Evolutionary conservation across 2,797 vertebrate genomes (phyloP).

Genomic region (Sebastes matsubarae): DNA sequence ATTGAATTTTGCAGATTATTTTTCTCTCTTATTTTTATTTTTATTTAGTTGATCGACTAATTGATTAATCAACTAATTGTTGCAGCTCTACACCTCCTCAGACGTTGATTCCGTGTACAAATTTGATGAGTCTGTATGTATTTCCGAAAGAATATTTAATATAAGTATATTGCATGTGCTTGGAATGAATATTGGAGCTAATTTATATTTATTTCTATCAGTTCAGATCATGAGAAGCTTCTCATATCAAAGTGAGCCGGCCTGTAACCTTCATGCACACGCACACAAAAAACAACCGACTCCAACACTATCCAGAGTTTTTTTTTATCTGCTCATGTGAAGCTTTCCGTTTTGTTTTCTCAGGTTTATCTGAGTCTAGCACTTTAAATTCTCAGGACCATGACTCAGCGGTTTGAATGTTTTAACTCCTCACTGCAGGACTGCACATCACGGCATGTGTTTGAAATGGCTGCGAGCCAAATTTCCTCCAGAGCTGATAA

Average conservation of each 20-base stretch:
- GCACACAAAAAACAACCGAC: neutral
- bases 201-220: neutral
- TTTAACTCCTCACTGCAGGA: neutral
- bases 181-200: neutral
- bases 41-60: neutral
- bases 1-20: neutral
- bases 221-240: neutral
- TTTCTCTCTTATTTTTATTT: neutral
- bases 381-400: conserved; percentile 25
- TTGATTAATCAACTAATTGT: neutral
- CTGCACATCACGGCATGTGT: neutral
- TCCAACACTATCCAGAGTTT: neutral
- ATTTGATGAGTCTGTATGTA: neutral
- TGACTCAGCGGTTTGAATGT: conserved; percentile 5
- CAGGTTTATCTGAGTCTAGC: conserved; percentile 15
- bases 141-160: neutral
- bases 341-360: conserved; percentile 3
- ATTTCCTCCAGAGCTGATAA: conserved; percentile 15
- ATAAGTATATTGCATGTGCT: no score
- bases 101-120: neutral
- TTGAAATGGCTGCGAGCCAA: conserved; percentile 6
- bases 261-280: neutral
- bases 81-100: neutral
- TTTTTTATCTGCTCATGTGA: neutral
- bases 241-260: neutral